These are phyloP conservation scores for Catostomus latipinnis DNA, from an alignment of 2,797 vertebrate genomes.

Conservation along the genomic window DNA sequence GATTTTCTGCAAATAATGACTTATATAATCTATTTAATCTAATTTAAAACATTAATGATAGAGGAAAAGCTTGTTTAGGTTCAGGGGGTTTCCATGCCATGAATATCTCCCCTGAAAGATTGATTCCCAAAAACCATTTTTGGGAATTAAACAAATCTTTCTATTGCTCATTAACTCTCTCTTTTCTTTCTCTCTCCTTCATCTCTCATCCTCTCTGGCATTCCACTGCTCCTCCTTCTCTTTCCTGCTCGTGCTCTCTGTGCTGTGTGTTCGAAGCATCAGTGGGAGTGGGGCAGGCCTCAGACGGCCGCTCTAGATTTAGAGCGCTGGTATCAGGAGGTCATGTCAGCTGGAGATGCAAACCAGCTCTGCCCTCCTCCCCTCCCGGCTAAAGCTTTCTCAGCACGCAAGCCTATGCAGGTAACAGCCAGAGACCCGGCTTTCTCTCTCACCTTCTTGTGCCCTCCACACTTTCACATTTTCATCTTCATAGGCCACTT, in stretches of 20 bases:
- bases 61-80: not conserved
- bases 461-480: not conserved
- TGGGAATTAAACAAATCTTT: slow-evolving; percentile 18
- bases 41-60: not conserved
- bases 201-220: slow-evolving; percentile 17
- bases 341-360: slow-evolving; percentile 82
- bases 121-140: too few relatives aligned
- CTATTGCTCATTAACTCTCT: slow-evolving; percentile 60
- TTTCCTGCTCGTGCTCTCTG: slow-evolving; percentile 35
- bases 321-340: slow-evolving; percentile 93
- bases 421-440: slow-evolving; percentile 74
- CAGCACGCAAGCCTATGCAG: slow-evolving; percentile 83
- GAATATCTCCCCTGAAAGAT: too few relatives aligned
- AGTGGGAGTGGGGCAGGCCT: slow-evolving; percentile 68
- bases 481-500: slow-evolving; percentile 15
- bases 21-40: not conserved
- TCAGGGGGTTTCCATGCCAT: not conserved
- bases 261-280: slow-evolving; percentile 58
- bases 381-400: slow-evolving; percentile 84
- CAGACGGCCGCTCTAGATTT: slow-evolving; percentile 82
- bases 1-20: too few relatives aligned
- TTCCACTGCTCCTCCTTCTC: not conserved
- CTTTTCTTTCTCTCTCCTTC: slow-evolving; percentile 59
- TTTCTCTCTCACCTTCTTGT: slow-evolving; percentile 16
- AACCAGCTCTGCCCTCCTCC: slow-evolving; percentile 81